phyloP scores from a whole-genome alignment of 2,797 vertebrate species.

The Mico argentatus region DNA sequence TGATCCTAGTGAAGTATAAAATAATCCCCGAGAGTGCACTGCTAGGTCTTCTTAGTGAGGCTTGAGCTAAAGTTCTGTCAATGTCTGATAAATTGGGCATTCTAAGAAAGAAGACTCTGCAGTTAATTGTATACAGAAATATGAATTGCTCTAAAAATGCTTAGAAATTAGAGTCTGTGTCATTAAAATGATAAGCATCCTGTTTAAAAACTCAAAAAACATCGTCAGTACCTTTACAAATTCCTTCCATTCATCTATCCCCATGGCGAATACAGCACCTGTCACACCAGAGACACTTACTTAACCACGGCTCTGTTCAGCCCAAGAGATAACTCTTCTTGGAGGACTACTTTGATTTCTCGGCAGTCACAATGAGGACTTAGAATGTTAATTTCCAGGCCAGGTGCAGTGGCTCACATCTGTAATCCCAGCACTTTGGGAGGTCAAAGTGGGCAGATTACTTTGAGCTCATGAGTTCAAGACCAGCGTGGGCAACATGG shows the following conservation, averaged over 20 bases:
- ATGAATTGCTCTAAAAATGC: neutral
- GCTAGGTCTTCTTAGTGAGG: conserved; percentile 34
- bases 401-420: neutral
- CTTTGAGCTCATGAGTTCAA: neutral
- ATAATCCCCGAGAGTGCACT: neutral
- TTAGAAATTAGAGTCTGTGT: neutral
- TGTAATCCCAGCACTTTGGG: neutral
- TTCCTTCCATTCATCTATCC: neutral
- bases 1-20: conserved; percentile 51
- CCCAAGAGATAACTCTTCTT: neutral
- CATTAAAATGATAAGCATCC: neutral
- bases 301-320: neutral
- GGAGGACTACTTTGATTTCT: neutral
- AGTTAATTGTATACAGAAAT: conserved; percentile 69
- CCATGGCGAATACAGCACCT: neutral
- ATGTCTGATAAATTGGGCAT: conserved; percentile 51
- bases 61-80: conserved; percentile 70
- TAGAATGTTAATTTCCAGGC: neutral
- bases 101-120: conserved; percentile 50
- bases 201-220: neutral
- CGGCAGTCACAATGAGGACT: neutral
- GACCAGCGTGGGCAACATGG: neutral
- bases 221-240: neutral
- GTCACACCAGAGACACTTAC: neutral
- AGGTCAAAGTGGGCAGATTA: neutral